Evolutionary conservation across 2,888 invertebrate genomes (phyloP).

Genomic region (Caenorhabditis macrosperma): DNA sequence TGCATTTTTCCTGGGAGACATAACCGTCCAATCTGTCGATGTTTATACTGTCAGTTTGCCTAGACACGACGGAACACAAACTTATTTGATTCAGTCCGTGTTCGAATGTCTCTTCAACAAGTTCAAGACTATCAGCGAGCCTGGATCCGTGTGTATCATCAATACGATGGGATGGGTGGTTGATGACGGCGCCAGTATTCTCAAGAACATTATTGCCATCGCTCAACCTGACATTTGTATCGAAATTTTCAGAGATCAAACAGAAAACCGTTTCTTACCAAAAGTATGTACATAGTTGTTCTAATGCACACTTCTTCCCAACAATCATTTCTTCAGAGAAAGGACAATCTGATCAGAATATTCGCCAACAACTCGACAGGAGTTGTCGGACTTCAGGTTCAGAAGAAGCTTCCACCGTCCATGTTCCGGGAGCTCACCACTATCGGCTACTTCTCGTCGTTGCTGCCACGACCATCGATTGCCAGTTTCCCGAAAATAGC

Average conservation of each 20-base stretch:
- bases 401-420: constrained; percentile 25
- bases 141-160: constrained; percentile 67
- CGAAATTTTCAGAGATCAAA: constrained; percentile 35
- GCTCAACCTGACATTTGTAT: constrained; percentile 38
- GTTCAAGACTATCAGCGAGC: constrained; percentile 46
- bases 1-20: constrained; percentile 63
- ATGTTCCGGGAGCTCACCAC: constrained; percentile 48
- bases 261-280: constrained; percentile 9
- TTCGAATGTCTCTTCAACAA: constrained; percentile 58
- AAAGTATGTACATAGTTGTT: too few species aligned
- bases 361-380: constrained; percentile 38
- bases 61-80: neutral
- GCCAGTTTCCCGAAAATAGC: constrained; percentile 19
- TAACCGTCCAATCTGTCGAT: constrained; percentile 29
- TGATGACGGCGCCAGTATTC: constrained; percentile 52
- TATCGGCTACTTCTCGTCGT: constrained; percentile 49
- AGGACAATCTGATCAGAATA: constrained; percentile 3
- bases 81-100: constrained; percentile 42
- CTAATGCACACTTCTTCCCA: too few species aligned
- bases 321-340: too few species aligned
- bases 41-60: neutral
- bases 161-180: constrained; percentile 77
- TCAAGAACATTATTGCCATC: constrained; percentile 25
- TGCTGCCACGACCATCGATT: constrained; percentile 28
- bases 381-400: constrained; percentile 5